Percentiles rank a stretch among this genome's conserved stretches.
phyloP scores from a whole-genome alignment of 2,113 vertebrate species.

The Centropristis striata region DNA sequence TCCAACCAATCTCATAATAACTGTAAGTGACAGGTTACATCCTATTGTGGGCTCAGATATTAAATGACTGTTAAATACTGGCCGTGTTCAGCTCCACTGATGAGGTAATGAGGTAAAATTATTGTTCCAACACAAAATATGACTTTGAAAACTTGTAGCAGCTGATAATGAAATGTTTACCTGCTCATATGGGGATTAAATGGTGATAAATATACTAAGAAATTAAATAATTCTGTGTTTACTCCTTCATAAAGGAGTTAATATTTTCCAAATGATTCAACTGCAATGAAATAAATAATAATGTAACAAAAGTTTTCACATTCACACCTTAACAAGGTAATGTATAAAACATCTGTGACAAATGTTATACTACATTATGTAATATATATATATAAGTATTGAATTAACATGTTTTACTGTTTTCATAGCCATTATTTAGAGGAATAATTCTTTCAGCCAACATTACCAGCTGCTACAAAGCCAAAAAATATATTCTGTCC shows the following conservation, averaged over 20 bases:
- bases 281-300: too few species aligned
- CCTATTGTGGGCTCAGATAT: neutral
- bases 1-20: neutral
- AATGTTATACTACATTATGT: too few species aligned
- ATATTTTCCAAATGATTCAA: too few species aligned
- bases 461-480: slow-evolving; percentile 19
- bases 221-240: too few species aligned
- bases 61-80: neutral
- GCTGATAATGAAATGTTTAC: neutral
- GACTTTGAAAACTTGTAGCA: neutral
- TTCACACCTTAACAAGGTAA: too few species aligned
- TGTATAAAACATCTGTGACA: too few species aligned
- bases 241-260: too few species aligned
- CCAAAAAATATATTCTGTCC: neutral
- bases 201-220: too few species aligned
- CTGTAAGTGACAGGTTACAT: neutral
- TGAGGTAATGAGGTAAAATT: neutral
- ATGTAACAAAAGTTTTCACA: too few species aligned
- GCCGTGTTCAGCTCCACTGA: neutral
- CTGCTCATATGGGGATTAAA: too few species aligned
- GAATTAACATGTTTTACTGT: neutral
- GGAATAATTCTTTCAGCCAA: too few species aligned
- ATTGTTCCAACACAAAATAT: neutral
- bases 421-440: neutral
- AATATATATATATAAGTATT: neutral